Conservation (phyloP, 2,797 vertebrate species). For the Lepilemur septentrionalis region DNA sequence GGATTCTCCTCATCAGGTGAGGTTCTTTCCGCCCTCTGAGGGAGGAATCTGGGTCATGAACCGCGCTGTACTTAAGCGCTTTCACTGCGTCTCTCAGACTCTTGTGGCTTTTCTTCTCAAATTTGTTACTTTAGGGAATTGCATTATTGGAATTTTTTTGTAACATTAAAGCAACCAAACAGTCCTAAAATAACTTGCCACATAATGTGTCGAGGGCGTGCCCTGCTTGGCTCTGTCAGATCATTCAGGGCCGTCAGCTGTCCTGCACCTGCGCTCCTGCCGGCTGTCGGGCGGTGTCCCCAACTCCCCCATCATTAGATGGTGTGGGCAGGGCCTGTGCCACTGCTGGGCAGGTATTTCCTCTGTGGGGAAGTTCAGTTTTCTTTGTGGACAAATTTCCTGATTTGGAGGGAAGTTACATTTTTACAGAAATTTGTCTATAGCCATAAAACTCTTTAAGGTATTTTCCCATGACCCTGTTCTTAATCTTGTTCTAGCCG, state of each 20-base stretch:
- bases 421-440: background rate
- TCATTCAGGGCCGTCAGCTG: background rate
- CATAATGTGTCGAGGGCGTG: accelerated
- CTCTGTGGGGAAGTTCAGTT: background rate
- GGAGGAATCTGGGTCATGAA: background rate
- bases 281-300: background rate
- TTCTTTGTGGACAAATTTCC: background rate
- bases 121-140: background rate
- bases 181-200: background rate
- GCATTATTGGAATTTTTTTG: background rate
- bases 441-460: background rate
- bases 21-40: background rate
- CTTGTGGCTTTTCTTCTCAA: background rate
- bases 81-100: background rate
- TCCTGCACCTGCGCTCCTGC: background rate
- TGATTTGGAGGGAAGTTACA: background rate
- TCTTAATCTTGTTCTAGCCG: background rate
- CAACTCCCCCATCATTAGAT: background rate
- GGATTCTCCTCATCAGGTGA: background rate
- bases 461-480: background rate
- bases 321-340: background rate
- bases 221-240: background rate
- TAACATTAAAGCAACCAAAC: background rate
- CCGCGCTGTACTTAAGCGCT: background rate
- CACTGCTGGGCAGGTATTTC: background rate